phyloP scores from a whole-genome alignment of 2,797 vertebrate species.

The Graptemys geographica region DNA sequence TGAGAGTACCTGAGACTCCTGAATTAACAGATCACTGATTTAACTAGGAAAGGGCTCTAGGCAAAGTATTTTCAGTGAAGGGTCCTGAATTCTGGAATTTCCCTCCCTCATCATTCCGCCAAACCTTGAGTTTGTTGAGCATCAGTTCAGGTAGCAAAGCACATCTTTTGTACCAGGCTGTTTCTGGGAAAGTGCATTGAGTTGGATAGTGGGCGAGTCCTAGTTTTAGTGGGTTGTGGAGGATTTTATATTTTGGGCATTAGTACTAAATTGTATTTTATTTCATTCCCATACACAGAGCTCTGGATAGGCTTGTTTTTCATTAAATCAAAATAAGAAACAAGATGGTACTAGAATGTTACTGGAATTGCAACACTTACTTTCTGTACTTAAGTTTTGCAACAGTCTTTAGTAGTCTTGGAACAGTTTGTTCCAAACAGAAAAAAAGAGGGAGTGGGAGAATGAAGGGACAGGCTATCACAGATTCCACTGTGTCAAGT shows the following conservation, averaged over 20 bases:
- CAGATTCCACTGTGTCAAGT: not conserved
- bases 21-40: constrained; percentile 29
- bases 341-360: not conserved
- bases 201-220: not conserved
- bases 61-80: constrained; percentile 30
- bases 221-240: not conserved
- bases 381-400: not conserved
- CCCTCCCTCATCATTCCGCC: constrained; percentile 22
- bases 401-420: not conserved
- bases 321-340: constrained; percentile 12
- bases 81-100: constrained; percentile 44
- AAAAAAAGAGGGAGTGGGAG: not conserved
- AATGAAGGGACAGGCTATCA: not conserved
- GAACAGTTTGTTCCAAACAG: not conserved
- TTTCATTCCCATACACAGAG: not conserved
- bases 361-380: not conserved
- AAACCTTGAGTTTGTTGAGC: constrained; percentile 37
- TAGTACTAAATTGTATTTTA: not conserved
- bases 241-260: not conserved
- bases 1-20: not conserved
- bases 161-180: not conserved
- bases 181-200: not conserved
- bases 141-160: constrained; percentile 24
- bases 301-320: not conserved
- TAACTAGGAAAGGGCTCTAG: constrained; percentile 7